phyloP scores from a whole-genome alignment of 2,888 invertebrate genomes.

The Synanthedon tipuliformis region DNA sequence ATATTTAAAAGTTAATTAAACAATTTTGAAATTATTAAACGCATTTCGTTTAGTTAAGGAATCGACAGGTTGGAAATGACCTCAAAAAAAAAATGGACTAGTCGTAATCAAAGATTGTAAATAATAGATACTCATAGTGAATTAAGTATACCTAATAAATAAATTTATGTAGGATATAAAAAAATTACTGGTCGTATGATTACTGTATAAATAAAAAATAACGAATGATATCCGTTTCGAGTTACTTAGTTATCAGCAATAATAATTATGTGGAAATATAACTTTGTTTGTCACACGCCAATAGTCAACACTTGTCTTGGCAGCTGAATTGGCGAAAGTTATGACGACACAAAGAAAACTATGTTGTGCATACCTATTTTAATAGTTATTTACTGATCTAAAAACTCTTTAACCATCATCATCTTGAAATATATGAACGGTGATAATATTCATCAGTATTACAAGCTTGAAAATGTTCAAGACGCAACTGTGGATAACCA shows the following conservation, averaged over 20 bases:
- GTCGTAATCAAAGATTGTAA: constrained; percentile 62
- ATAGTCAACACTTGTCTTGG: too few relatives aligned
- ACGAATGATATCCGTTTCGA: constrained; percentile 16
- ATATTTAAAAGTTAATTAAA: too few relatives aligned
- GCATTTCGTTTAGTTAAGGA: too few relatives aligned
- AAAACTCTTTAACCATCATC: background rate
- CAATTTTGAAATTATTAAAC: too few relatives aligned
- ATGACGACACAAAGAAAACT: constrained; percentile 2
- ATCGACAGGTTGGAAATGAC: background rate
- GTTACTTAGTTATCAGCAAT: background rate
- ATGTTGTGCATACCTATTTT: constrained; percentile 22
- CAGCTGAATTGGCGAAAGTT: too few relatives aligned
- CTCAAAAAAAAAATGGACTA: constrained; percentile 23
- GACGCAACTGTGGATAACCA: too few relatives aligned
- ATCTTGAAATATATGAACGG: too few relatives aligned
- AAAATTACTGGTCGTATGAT: constrained; percentile 38
- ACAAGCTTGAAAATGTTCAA: too few relatives aligned
- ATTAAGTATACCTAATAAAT: constrained; percentile 55
- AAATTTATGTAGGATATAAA: constrained; percentile 47
- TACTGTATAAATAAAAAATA: constrained; percentile 22
- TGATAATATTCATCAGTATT: too few relatives aligned
- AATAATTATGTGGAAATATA: too few relatives aligned
- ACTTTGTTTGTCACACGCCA: too few relatives aligned
- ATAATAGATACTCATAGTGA: constrained; percentile 59
- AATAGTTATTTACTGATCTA: constrained; percentile 10